A percentile compares a stretch with the other conserved stretches of the same genome.
These are phyloP conservation scores for Hylia prasina DNA, from an alignment of 2,113 vertebrate species.

Conservation along the genomic window DNA sequence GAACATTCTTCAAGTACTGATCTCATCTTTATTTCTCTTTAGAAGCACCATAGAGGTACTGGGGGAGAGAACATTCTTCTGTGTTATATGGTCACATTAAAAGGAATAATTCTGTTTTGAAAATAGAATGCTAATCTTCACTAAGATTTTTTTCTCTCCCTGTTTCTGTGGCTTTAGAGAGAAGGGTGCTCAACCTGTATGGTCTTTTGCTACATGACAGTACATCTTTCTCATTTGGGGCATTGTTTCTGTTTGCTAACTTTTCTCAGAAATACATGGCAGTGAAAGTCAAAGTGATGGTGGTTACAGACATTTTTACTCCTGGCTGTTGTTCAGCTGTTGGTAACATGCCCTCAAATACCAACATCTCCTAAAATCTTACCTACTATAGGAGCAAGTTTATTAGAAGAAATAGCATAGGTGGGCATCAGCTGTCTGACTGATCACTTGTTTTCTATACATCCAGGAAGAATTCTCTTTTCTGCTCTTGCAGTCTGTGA, in stretches of 20 bases:
- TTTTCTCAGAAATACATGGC: not conserved
- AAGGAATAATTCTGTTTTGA: not conserved
- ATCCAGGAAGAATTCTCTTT: not conserved
- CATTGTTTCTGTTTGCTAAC: not conserved
- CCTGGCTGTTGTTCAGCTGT: not conserved
- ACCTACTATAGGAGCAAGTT: not conserved
- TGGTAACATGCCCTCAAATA: not conserved
- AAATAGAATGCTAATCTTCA: not conserved
- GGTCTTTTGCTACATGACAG: not conserved
- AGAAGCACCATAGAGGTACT: not conserved
- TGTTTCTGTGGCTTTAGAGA: not conserved
- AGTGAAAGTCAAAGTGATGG: not conserved
- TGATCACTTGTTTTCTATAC: not conserved
- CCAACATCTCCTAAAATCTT: not conserved
- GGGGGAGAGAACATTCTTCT: not conserved
- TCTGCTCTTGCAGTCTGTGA: not conserved
- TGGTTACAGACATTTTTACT: not conserved
- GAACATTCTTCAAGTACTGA: not conserved
- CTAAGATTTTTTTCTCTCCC: not conserved
- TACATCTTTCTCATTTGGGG: not conserved
- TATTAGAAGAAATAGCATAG: not conserved
- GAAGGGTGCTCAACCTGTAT: not conserved
- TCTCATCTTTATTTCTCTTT: not conserved
- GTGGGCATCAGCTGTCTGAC: rapidly evolving
- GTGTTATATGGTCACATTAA: not conserved